Conservation (phyloP, 1,140 invertebrate genomes). For the Macrocentrus cingulum region DNA sequence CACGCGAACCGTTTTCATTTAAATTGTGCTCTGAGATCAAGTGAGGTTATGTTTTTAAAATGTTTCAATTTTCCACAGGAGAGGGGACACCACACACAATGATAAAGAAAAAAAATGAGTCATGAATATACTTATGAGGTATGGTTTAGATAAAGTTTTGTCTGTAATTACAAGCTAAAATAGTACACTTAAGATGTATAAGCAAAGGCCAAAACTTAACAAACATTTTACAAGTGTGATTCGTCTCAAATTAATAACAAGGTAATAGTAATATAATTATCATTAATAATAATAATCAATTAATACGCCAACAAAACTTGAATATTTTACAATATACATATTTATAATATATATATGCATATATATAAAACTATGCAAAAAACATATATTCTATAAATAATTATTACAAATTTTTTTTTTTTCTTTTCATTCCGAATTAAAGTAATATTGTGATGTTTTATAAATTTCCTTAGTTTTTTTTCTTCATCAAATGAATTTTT, state of each 20-base stretch:
- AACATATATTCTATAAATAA: constrained; percentile 5
- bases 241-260: constrained; percentile 49
- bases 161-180: constrained; percentile 55
- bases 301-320: constrained; percentile 43
- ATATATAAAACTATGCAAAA: constrained; percentile 26
- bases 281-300: constrained; percentile 34
- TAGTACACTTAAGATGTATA: constrained; percentile 53
- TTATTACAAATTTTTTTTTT: neutral
- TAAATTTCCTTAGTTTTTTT: too few relatives aligned
- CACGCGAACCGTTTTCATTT: too few relatives aligned
- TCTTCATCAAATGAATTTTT: constrained; percentile 3
- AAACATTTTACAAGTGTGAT: constrained; percentile 56
- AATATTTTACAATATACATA: constrained; percentile 37
- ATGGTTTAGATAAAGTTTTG: constrained; percentile 49
- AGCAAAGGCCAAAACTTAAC: constrained; percentile 61
- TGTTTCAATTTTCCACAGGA: too few relatives aligned
- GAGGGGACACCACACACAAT: too few relatives aligned
- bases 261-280: constrained; percentile 42
- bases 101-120: constrained; percentile 17
- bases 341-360: constrained; percentile 23
- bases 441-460: too few relatives aligned
- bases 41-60: too few relatives aligned
- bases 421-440: constrained; percentile 1
- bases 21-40: too few relatives aligned
- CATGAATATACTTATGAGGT: constrained; percentile 17